phyloP scores from a whole-genome alignment of 1,140 invertebrate genomes.

The Drosophila kurseongensis region DNA sequence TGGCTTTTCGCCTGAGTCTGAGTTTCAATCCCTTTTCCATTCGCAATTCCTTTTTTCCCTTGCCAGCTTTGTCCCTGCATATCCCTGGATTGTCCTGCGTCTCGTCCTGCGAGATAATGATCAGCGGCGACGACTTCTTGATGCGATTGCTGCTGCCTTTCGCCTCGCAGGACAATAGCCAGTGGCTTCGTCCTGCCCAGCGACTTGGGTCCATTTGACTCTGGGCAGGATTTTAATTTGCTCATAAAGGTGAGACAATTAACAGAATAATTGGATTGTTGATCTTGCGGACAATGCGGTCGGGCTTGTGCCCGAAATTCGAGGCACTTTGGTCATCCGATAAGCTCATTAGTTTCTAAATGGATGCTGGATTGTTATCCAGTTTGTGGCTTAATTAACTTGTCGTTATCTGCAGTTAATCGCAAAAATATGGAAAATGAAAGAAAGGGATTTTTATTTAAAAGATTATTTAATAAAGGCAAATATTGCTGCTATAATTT shows the following conservation, averaged over 20 bases:
- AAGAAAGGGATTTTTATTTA: too few relatives aligned
- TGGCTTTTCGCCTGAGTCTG: constrained; percentile 61
- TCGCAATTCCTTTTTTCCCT: constrained; percentile 12
- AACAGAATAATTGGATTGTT: constrained; percentile 82
- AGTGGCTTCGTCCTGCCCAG: constrained; percentile 12
- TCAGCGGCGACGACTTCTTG: constrained; percentile 79
- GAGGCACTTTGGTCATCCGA: constrained; percentile 24
- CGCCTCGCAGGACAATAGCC: constrained; percentile 54
- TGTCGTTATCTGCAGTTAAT: constrained; percentile 8
- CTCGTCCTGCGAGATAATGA: constrained; percentile 62
- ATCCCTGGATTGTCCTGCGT: constrained; percentile 39
- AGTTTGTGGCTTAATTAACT: constrained; percentile 21
- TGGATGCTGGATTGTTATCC: not conserved
- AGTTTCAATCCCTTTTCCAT: constrained; percentile 16
- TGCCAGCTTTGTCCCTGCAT: constrained; percentile 22
- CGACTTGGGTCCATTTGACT: constrained; percentile 70
- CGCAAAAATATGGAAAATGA: too few relatives aligned
- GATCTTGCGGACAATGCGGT: constrained; percentile 56
- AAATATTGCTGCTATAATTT: too few relatives aligned
- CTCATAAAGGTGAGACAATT: constrained; percentile 82
- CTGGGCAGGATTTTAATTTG: constrained; percentile 78
- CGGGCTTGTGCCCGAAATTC: constrained; percentile 31
- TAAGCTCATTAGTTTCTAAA: constrained; percentile 47
- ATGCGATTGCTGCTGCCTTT: constrained; percentile 70
- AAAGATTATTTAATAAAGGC: too few relatives aligned